Base-by-base conservation (phyloP, 2,113 vertebrate species). In the Fregata magnificens region DNA sequence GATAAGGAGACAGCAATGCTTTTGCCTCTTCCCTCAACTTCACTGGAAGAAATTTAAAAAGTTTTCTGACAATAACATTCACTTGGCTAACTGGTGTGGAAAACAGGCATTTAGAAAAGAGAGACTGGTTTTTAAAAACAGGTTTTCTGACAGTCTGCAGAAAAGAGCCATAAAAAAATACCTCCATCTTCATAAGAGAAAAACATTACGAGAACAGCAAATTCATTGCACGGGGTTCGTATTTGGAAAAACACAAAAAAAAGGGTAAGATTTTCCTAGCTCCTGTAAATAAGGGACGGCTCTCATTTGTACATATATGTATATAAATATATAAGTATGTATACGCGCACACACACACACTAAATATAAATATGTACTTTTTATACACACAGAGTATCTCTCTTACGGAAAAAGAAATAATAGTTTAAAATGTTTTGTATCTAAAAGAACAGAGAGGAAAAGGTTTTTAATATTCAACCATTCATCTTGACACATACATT, bases 1-100 rank as follows among this genome's bases (percentile, higher is more conserved):
- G 32, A 36, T 11, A 40, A 0, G 0, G 12, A 83, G 16, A 77
- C 5, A 5, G 0, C 6, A 72, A 42, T 4, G 19, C 8, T 82
- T 79, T 59, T 86, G 6, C 11, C 26, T 82, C 32, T 76, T 76
- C 53, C 52, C 34, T 69, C 25, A 56, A 20, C 21, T 61, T 82
- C 40, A 47, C 2, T 49, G 25, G 13, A 82, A 71, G 22, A 77
- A 79, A 61, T 36, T 10, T 12, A 26, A 74, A 47, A 34, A 7
- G 16, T 32, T 71, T 91, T 73, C 70, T 82, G 32, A 79, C 16
- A 63, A 13, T 38, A 66, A 40, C 11, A 49, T 44, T 76, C 31
- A 44, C 20, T 56, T 88, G 26, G 77, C 6, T 78, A 67, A 49
- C 5, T 63, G 32, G 8, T 62, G 25, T 66, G 38, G 62, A 86